Percentiles rank a stretch among this genome's conserved stretches.
phyloP scores from a whole-genome alignment of 2,113 vertebrate genomes.

The Odontesthes bonariensis region DNA sequence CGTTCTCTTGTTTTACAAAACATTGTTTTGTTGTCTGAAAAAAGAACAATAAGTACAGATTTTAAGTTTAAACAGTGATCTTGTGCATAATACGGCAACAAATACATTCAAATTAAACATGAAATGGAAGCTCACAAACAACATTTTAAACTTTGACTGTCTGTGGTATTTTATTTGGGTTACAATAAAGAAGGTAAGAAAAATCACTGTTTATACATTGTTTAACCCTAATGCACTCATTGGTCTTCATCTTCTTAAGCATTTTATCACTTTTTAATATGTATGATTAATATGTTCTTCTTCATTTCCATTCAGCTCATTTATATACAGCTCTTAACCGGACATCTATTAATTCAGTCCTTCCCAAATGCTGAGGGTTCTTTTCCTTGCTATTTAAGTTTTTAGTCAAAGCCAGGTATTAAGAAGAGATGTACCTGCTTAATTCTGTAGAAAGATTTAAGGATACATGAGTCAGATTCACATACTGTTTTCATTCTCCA shows the following conservation, averaged over 20 bases:
- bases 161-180: too few species aligned
- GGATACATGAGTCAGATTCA: conserved; percentile 23
- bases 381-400: conserved; percentile 37
- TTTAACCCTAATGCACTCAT: neutral
- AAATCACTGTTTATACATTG: neutral
- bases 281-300: too few species aligned
- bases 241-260: neutral
- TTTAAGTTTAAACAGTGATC: conserved; percentile 43
- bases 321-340: neutral
- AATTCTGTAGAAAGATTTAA: conserved; percentile 8
- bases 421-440: conserved; percentile 13
- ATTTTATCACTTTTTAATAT: neutral
- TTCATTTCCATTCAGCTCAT: neutral
- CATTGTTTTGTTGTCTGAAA: conserved; percentile 42
- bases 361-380: conserved; percentile 27
- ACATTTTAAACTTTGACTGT: too few species aligned
- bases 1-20: conserved; percentile 46
- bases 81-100: neutral
- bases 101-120: neutral
- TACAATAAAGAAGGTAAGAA: neutral
- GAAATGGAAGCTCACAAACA: neutral
- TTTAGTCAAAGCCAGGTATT: conserved; percentile 35
- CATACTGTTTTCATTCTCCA: conserved; percentile 14
- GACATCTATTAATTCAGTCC: conserved; percentile 7
- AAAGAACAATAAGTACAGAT: conserved; percentile 56